Percentiles rank a stretch among this genome's conserved stretches.
Evolutionary conservation across 2,797 vertebrate species (phyloP).

Genomic region (Gallinago nigripennis): DNA sequence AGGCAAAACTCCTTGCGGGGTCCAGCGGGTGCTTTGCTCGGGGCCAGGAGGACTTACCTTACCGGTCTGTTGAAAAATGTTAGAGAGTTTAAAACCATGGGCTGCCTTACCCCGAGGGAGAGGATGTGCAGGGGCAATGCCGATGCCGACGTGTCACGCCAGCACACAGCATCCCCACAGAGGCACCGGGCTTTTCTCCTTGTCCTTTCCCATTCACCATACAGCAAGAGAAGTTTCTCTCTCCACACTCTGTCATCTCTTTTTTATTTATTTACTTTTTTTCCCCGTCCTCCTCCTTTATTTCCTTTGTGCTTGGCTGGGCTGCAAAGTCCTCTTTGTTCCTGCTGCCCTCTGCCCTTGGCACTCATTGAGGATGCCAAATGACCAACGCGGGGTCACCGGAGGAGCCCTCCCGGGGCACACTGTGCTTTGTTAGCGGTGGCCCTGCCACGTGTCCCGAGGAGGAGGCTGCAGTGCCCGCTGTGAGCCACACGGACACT

Average conservation of each 20-base stretch:
- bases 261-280: neutral
- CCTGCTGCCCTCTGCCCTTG: neutral
- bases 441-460: neutral
- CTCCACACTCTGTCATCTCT: neutral
- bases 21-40: neutral
- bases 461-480: rapidly evolving
- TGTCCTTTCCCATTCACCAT: neutral
- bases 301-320: neutral
- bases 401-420: rapidly evolving
- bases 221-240: neutral
- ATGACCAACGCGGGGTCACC: neutral
- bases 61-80: neutral
- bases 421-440: rapidly evolving
- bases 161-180: rapidly evolving
- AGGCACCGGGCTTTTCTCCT: neutral
- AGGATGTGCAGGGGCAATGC: rapidly evolving
- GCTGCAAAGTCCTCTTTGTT: neutral
- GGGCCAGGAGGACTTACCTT: neutral
- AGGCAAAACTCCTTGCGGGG: neutral
- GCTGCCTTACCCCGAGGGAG: neutral
- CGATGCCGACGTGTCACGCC: rapidly evolving
- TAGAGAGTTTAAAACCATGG: neutral
- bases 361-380: neutral
- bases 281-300: neutral
- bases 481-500: neutral